Base-by-base conservation (phyloP, 2,797 vertebrate genomes). In the Eidolon dupreanum region DNA sequence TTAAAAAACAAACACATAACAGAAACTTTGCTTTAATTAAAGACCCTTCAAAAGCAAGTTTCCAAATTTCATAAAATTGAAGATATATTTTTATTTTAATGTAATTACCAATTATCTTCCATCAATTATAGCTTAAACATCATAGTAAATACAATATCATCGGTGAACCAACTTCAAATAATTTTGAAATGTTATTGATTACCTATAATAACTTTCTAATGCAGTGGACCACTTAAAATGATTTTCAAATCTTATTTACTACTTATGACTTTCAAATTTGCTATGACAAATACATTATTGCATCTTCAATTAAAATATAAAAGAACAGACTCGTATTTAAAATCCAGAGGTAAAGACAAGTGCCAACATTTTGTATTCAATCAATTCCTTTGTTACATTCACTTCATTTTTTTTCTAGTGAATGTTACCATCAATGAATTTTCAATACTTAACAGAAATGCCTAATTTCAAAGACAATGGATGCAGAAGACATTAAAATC, bases 31-130 rank as follows among this genome's bases (percentile, higher is more conserved):
- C 90, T 96, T 10, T 92, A 97, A 97, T 97, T 98, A 98, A 98
- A 98, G 90, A 97, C 93, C 68, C 95, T 73, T 92, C 97, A 96
- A 97, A 98, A 98, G 94, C 88, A 95, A 97, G 82, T 97, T 97
- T 97, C 95, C 81, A 96, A 95, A 97, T 96, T 97, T 73, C 93
- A 87, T 96, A 98, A 97, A 98, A 95, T 96, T 96, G 63, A 97
- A 97, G 95, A 97, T 97, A 79, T 97, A 68, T 94, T 97, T 96
- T 97, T 92, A 53, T 84, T 92, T 97, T 96, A 95, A 93, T 97
- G 75, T 90, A 68, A 66, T 96, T 98, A 94, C 96, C 96, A 98
- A 97, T 94, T 95, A 77, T 93, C 78, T 93, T 97, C 85, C 77
- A 91, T 97, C 78, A 95, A 41, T 97, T 95, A 3, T 5, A 96